Conservation (phyloP, 2,797 vertebrate species). For the Hyperoplus immaculatus region DNA sequence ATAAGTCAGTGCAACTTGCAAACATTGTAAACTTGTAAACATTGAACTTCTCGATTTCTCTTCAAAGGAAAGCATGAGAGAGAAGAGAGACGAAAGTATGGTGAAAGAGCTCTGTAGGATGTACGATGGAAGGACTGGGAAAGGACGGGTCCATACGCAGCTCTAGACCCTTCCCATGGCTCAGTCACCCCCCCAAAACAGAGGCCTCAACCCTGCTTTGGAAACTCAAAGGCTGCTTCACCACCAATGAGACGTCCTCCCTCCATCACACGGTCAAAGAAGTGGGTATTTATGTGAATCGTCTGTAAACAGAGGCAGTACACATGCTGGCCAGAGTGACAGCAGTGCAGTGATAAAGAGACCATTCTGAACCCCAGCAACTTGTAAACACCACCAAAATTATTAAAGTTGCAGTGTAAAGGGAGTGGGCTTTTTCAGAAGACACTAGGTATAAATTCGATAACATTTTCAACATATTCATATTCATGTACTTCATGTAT, state of each 20-base stretch:
- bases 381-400: too few relatives aligned
- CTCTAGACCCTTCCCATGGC: slow-evolving; percentile 88
- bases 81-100: slow-evolving; percentile 86
- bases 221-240: slow-evolving; percentile 95
- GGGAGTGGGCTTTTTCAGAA: too few relatives aligned
- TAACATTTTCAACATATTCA: too few relatives aligned
- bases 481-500: too few relatives aligned
- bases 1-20: not conserved
- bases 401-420: too few relatives aligned
- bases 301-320: not conserved
- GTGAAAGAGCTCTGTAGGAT: slow-evolving; percentile 86
- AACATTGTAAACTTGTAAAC: too few relatives aligned
- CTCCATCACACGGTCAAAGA: slow-evolving; percentile 81
- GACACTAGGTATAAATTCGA: too few relatives aligned
- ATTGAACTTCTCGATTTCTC: slow-evolving; percentile 41
- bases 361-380: not conserved
- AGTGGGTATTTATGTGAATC: slow-evolving; percentile 75
- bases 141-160: slow-evolving; percentile 85
- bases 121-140: slow-evolving; percentile 93
- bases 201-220: slow-evolving; percentile 91
- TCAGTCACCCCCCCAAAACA: slow-evolving; percentile 85
- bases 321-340: not conserved
- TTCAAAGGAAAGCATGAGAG: slow-evolving; percentile 91
- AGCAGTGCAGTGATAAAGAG: not conserved
- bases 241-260: slow-evolving; percentile 86